Base-by-base conservation (phyloP, 2,888 invertebrate species). In the Ashinkailepas kermadecensis region DNA sequence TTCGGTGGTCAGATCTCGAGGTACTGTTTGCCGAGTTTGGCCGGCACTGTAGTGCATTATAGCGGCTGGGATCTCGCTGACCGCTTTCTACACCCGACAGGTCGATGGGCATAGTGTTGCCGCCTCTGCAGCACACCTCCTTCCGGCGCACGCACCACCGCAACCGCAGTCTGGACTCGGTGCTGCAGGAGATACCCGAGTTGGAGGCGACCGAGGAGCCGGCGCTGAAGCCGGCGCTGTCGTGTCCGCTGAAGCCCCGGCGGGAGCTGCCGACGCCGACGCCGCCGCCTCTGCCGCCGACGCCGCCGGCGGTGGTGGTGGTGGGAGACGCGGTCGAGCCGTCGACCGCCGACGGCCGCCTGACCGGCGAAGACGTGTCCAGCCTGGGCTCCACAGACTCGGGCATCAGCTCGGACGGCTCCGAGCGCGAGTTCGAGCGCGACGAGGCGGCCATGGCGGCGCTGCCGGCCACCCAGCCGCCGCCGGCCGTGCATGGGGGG, bases 161-260 rank as follows among this genome's bases (percentile, higher is more conserved):
- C 86, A 95, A 95, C 89, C 92, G 95, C 85, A 95, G 95, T 87
- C 89, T 95, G 87, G 95, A 96, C 88, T 95, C 95, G 82, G 95
- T 95, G 83, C 90, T 95, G 84, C 95, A 95, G 88, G 90, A 94
- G 88, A 95, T 95, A 87, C 95, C 95, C 83, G 95, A 95, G 90
- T 94, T 93, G 86, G 92, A 93, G 89, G 89, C 91, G 84, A 86
- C 87, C n/a, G 83, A 83, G 67, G 82, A 83, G 25, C 62, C 84
- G 15, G 83, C 84, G 8, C 82, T 84, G 21, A 83, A 83, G 79
- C 83, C 83, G 4, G 80, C 81, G 62, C 67, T 82, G 11, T 83
- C 82, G 59, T 67, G 82, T 23, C 82, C 83, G 39, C 78, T 82
- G 18, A 81, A 81, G 70, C 57, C 57, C 25, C 82, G 81, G n/a